Evolutionary conservation across 1,140 invertebrate species (phyloP), one percentile per base, ranked within the genome.

Genomic region (Sesamia nonagrioides): DNA sequence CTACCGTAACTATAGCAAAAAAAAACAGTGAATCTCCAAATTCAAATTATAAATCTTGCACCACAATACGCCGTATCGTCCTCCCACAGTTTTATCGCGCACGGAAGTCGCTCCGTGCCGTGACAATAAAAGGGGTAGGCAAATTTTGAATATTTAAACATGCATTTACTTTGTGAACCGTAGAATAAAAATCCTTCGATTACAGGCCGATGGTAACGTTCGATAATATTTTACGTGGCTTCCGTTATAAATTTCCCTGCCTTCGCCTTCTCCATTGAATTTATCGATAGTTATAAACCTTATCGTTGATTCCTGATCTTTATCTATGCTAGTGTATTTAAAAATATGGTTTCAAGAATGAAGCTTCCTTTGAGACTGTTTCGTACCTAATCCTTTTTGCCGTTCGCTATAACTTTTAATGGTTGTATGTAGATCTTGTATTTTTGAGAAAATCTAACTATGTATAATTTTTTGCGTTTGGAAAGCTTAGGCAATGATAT

Each of bases 121-220:
- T 85, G 83, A 82, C 84, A 85, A 82, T 79, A 82, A 84, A 86
- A 81, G 80, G 85, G 83, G 82, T 85, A 82, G 80, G 69, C 81
- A 80, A 81, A 84, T 86, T 83, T 86, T 79, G 85, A 85, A 86
- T 86, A 86, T 85, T 85, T 85, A 83, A 86, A 82, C 79, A 78
- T 79, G 75, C 77, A 78, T 85, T 83, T 82, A 85, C 61, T 84
- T 86, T 78, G 79, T 77, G 75, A 79, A 73, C 80, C 52, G 71
- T 77, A 77, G 73, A 80, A 84, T 80, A 85, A 79, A 84, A 82
- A 81, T 56, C 54, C 40, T 21, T 66, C 81, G 56, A 86, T 86
- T 84, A 82, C 69, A 45, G 37, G 27, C 81, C 81, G 86, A 87
- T 87, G 60, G 80, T 79, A 84, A 74, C 81, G 58, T 63, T 81